Percentiles rank a stretch among this genome's conserved stretches.
phyloP scores from a whole-genome alignment of 2,113 vertebrate species.

The Neomonachus schauinslandi region DNA sequence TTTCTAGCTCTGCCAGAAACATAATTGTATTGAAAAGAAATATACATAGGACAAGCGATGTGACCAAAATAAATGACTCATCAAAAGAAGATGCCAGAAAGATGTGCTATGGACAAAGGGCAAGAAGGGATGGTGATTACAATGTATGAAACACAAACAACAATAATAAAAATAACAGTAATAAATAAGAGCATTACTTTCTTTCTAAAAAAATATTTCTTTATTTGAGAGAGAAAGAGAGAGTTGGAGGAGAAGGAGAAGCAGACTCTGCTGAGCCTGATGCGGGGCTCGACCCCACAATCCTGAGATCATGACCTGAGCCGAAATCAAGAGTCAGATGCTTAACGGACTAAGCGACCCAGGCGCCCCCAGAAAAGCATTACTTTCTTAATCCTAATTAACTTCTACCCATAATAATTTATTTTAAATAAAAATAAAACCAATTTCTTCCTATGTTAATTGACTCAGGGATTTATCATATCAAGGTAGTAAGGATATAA shows the following conservation, averaged over 20 bases:
- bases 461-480: background rate
- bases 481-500: background rate
- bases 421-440: background rate
- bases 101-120: background rate
- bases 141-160: background rate
- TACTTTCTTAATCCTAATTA: background rate
- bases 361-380: background rate
- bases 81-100: background rate
- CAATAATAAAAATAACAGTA: background rate
- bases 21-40: background rate
- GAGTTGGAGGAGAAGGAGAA: background rate
- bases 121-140: background rate
- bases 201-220: background rate
- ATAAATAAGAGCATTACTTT: background rate
- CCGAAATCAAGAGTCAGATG: background rate
- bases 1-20: background rate
- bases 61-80: background rate
- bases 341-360: background rate
- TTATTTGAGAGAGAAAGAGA: background rate
- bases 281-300: background rate
- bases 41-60: background rate
- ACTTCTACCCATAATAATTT: background rate
- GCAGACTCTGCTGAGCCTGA: background rate
- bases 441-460: background rate
- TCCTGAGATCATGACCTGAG: background rate